These are phyloP conservation scores for Prunella fulvescens DNA, from an alignment of 2,113 vertebrate genomes.

Conservation along the genomic window DNA sequence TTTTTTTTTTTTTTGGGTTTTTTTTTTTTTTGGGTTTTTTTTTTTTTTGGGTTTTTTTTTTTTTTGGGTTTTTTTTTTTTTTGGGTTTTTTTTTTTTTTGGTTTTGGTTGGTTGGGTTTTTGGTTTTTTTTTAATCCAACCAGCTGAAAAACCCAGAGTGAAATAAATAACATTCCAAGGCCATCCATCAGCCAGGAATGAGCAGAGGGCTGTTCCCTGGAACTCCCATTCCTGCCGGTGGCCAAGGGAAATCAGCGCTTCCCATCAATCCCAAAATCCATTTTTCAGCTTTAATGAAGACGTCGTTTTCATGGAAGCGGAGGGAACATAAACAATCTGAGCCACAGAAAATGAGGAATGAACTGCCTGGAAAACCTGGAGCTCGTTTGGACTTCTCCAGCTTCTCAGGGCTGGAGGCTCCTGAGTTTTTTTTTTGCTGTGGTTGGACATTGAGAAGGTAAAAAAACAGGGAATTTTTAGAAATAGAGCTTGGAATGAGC, in stretches of 20 bases:
- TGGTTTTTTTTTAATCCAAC: background rate
- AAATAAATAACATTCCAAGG: slow-evolving; percentile 2
- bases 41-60: too few relatives aligned
- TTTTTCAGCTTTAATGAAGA: slow-evolving; percentile 75
- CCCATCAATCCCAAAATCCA: slow-evolving; percentile 66
- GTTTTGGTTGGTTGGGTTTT: too few relatives aligned
- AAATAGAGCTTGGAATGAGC: background rate
- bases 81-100: background rate
- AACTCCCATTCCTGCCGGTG: slow-evolving; percentile 34
- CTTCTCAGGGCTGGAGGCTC: background rate
- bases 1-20: background rate
- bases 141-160: slow-evolving; percentile 19
- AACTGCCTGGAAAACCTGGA: slow-evolving; percentile 66
- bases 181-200: background rate
- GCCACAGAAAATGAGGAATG: slow-evolving; percentile 59
- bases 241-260: slow-evolving; percentile 59
- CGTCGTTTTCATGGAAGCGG: slow-evolving; percentile 63
- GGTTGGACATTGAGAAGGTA: slow-evolving; percentile 8
- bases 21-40: background rate
- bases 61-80: background rate
- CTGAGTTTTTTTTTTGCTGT: slow-evolving; percentile 50
- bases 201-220: slow-evolving; percentile 15
- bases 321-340: slow-evolving; percentile 65
- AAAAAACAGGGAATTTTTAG: background rate
- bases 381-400: slow-evolving; percentile 45